phyloP scores from a whole-genome alignment of 2,113 vertebrate species.

The Hymenochirus boettgeri region DNA sequence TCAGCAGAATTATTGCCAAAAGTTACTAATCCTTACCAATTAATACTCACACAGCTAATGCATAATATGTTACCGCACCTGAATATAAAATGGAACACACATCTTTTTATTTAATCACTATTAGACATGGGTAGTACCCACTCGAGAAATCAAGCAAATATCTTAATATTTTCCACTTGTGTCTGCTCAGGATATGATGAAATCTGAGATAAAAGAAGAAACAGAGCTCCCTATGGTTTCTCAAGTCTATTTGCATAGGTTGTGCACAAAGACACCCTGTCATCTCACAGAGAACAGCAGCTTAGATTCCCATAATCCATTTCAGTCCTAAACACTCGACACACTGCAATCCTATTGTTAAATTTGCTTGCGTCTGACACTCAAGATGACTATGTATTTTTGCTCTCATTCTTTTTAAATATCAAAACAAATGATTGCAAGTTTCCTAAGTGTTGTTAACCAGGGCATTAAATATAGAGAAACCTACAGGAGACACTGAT shows the following conservation, averaged over 20 bases:
- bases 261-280: constrained; percentile 4
- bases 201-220: constrained; percentile 8
- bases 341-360: background rate
- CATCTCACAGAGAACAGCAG: constrained; percentile 18
- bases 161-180: constrained; percentile 16
- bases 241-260: constrained; percentile 24
- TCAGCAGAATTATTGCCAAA: too few species aligned
- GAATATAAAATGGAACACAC: too few species aligned
- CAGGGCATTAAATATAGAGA: background rate
- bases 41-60: too few species aligned
- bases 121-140: constrained; percentile 4
- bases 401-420: background rate
- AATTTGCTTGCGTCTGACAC: background rate
- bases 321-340: background rate
- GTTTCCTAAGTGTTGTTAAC: background rate
- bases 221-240: background rate
- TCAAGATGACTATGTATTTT: background rate
- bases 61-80: too few species aligned
- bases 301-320: constrained; percentile 20
- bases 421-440: background rate
- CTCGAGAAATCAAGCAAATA: constrained; percentile 15
- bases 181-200: constrained; percentile 22
- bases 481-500: background rate
- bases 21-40: too few species aligned
- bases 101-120: constrained; percentile 13